Percentiles rank a stretch among this genome's conserved stretches.
phyloP scores from a whole-genome alignment of 2,797 vertebrate species.

The Amblyraja radiata region DNA sequence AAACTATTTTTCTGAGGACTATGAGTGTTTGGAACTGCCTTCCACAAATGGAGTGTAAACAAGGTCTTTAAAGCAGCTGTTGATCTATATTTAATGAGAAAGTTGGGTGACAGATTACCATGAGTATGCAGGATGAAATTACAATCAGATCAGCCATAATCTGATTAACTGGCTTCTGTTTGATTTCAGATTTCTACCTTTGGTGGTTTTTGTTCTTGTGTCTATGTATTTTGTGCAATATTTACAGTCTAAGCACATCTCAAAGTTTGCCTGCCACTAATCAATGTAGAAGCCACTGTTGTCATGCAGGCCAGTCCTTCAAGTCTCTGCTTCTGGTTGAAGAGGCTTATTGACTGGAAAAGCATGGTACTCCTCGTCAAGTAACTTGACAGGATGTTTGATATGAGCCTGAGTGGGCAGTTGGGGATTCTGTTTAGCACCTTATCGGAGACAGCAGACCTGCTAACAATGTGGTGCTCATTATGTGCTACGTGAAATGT shows the following conservation, averaged over 20 bases:
- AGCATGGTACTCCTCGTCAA: constrained; percentile 6
- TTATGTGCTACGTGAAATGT: background rate
- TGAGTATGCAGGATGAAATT: too few relatives aligned
- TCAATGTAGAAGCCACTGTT: background rate
- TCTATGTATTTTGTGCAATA: background rate
- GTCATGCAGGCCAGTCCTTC: background rate
- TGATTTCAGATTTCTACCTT: too few relatives aligned
- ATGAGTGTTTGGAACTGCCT: too few relatives aligned
- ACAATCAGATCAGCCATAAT: too few relatives aligned
- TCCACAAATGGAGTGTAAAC: too few relatives aligned
- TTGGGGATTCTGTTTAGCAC: background rate
- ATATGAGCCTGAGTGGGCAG: background rate
- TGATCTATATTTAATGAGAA: too few relatives aligned
- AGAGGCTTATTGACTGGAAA: background rate
- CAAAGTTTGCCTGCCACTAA: background rate
- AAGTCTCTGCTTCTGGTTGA: background rate
- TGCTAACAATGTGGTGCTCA: background rate
- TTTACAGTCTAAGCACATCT: constrained; percentile 18
- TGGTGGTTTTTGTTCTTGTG: too few relatives aligned
- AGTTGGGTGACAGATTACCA: too few relatives aligned
- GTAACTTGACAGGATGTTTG: background rate
- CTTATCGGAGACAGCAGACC: background rate
- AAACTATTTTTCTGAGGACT: too few relatives aligned
- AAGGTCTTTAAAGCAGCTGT: too few relatives aligned
- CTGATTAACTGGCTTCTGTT: too few relatives aligned